Evolutionary conservation across 1,140 invertebrate species (phyloP).

Genomic region (Carposina sasakii): DNA sequence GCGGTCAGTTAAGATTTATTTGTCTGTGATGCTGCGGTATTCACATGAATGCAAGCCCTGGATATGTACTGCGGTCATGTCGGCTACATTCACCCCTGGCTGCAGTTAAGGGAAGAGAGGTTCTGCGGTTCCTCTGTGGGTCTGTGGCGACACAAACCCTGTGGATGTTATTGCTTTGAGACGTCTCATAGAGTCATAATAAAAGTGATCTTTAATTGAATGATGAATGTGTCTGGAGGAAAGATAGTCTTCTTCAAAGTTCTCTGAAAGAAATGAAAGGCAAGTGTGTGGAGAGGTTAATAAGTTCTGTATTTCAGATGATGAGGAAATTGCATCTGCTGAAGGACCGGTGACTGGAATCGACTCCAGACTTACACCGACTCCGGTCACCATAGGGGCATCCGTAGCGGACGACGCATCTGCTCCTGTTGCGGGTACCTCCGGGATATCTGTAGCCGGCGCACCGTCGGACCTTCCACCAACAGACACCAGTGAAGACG

Average conservation of each 20-base stretch:
- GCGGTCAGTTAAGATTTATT: neutral
- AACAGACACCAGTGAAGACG: neutral
- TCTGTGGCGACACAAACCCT: neutral
- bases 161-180: neutral
- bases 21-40: neutral
- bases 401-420: neutral
- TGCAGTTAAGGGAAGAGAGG: neutral
- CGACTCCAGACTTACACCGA: neutral
- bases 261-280: neutral
- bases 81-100: neutral
- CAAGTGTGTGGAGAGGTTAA: neutral
- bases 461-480: neutral
- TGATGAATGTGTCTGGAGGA: neutral
- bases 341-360: neutral
- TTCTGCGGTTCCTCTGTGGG: neutral
- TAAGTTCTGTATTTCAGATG: neutral
- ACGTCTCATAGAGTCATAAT: neutral
- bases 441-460: neutral
- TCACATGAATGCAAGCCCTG: neutral
- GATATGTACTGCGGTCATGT: neutral
- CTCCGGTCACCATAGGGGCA: no score
- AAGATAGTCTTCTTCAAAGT: neutral
- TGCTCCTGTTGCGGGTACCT: neutral
- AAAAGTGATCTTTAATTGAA: neutral
- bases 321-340: neutral